Evolutionary conservation across 2,797 vertebrate species (phyloP), one percentile per base, ranked within the genome.

Genomic region (Scarus forsteni): DNA sequence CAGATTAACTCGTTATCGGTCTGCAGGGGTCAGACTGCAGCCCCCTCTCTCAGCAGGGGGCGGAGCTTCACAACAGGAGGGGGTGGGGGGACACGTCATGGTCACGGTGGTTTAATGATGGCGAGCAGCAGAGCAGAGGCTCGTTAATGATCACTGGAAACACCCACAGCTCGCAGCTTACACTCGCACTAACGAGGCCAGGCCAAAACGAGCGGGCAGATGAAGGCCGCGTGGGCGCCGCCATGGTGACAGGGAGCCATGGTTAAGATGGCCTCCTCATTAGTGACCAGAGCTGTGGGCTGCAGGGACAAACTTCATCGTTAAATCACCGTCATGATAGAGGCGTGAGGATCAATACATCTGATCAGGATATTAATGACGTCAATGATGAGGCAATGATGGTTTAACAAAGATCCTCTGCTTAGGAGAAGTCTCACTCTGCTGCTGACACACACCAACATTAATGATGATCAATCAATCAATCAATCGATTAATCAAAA

Each of bases 21-120:
- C 79, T 45, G 65, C 48, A 42, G 71, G 42, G 55, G 71, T 52
- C 43, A 1, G 38, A 11, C 50, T 53, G 18, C 6, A 53, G 7
- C 36, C 54, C 46, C 62, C 15, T 8, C 15, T 35, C 52, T 66
- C 40, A 48, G 63, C 15, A 8, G 67, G 63, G 46, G 60, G 51
- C 16, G 19, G 16, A 38, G 63, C 16, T 0, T 72, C 14, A 10
- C 6, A 39, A 40, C 35, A 19, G 16, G 15, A 7, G 8, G n/a
- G 46, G 7, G 42, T 35, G 2, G 52, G 63, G 9, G 45, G 44
- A 55, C 18, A 16, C 11, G 0, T 52, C 6, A 1, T 10, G 1
- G 10, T 27, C 8, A 42, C 51, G 40, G 14, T 46, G 70, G 18
- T 55, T 57, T 83, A 83, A 79, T 64, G 76, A 83, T 42, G 54